Percentiles rank a stretch among this genome's conserved stretches.
phyloP scores from a whole-genome alignment of 2,797 vertebrate species.

The Antennarius maculatus region DNA sequence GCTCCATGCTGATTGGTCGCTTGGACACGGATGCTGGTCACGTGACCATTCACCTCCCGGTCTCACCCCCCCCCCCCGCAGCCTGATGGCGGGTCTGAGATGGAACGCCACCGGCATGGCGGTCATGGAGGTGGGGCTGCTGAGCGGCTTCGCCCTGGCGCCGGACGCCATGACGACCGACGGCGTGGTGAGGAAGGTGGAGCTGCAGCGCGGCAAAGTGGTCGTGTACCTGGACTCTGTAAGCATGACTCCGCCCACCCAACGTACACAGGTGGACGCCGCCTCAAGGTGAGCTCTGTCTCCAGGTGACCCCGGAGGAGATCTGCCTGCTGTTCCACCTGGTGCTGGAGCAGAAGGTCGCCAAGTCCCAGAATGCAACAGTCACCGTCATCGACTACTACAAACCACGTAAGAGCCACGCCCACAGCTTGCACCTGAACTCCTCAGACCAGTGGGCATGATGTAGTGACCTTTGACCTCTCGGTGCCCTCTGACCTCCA shows the following conservation, averaged over 20 bases:
- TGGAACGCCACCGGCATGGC: slow-evolving; percentile 74
- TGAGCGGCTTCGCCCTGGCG: slow-evolving; percentile 67
- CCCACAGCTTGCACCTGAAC: too few species aligned
- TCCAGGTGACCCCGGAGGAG: slow-evolving; percentile 72
- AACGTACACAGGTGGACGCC: accelerated
- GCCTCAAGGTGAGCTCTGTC: neutral
- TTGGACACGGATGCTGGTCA: too few species aligned
- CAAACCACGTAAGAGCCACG: slow-evolving; percentile 85
- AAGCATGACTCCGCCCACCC: slow-evolving; percentile 15
- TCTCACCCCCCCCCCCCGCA: slow-evolving; percentile 18
- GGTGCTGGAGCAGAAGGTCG: slow-evolving; percentile 84
- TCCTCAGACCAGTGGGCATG: too few species aligned
- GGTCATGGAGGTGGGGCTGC: slow-evolving; percentile 73
- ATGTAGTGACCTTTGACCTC: too few species aligned
- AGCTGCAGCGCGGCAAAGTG: slow-evolving; percentile 63
- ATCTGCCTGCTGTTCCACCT: slow-evolving; percentile 84
- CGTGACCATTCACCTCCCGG: too few species aligned
- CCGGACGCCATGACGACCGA: slow-evolving; percentile 20
- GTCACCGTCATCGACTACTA: slow-evolving; percentile 89
- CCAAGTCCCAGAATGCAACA: slow-evolving; percentile 81
- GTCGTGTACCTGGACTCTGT: slow-evolving; percentile 78
- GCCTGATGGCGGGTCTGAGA: slow-evolving; percentile 48
- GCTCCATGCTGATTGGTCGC: too few species aligned
- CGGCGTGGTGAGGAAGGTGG: slow-evolving; percentile 59
- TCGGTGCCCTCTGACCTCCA: slow-evolving; percentile 55